phyloP scores from a whole-genome alignment of 1,140 invertebrate species.

The Drosophila pandora region DNA sequence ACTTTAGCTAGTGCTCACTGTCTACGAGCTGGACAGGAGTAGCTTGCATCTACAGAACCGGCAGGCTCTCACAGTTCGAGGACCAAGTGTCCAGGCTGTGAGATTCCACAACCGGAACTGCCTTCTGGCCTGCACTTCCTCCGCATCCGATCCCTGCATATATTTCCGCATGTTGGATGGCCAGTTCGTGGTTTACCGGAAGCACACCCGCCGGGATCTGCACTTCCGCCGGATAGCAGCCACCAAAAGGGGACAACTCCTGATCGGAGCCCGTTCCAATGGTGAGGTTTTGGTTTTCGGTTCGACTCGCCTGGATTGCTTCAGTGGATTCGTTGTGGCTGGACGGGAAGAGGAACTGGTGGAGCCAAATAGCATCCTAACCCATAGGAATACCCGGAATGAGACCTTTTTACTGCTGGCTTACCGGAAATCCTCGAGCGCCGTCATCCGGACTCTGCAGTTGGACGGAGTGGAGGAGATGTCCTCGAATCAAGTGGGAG shows the following conservation, averaged over 20 bases:
- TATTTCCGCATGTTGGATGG: slow-evolving; percentile 73
- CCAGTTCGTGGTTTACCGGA: slow-evolving; percentile 60
- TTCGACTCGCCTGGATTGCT: slow-evolving; percentile 68
- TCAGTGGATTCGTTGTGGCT: slow-evolving; percentile 50
- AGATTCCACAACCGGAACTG: slow-evolving; percentile 63
- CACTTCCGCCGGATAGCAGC: slow-evolving; percentile 50
- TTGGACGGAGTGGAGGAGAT: slow-evolving; percentile 33
- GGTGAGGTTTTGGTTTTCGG: slow-evolving; percentile 69
- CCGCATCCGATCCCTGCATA: slow-evolving; percentile 6
- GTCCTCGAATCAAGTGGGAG: slow-evolving; percentile 22
- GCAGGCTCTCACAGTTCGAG: slow-evolving; percentile 64
- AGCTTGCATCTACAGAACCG: slow-evolving; percentile 39
- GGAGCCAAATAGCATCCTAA: slow-evolving; percentile 45
- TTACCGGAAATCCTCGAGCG: slow-evolving; percentile 24
- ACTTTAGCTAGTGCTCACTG: slow-evolving; percentile 54
- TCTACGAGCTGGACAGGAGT: slow-evolving; percentile 50
- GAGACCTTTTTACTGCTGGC: slow-evolving; percentile 63
- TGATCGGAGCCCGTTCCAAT: slow-evolving; percentile 55
- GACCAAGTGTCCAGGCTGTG: slow-evolving; percentile 30
- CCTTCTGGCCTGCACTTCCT: slow-evolving; percentile 55
- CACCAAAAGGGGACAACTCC: slow-evolving; percentile 39
- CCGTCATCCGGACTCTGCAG: slow-evolving; percentile 67
- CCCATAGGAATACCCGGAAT: slow-evolving; percentile 51
- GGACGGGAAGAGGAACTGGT: slow-evolving; percentile 22
- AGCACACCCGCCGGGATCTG: slow-evolving; percentile 47